A percentile compares a stretch with the other conserved stretches of the same genome.
Evolutionary conservation across 2,797 vertebrate genomes (phyloP).

Genomic region (Phalloptychus januarius): DNA sequence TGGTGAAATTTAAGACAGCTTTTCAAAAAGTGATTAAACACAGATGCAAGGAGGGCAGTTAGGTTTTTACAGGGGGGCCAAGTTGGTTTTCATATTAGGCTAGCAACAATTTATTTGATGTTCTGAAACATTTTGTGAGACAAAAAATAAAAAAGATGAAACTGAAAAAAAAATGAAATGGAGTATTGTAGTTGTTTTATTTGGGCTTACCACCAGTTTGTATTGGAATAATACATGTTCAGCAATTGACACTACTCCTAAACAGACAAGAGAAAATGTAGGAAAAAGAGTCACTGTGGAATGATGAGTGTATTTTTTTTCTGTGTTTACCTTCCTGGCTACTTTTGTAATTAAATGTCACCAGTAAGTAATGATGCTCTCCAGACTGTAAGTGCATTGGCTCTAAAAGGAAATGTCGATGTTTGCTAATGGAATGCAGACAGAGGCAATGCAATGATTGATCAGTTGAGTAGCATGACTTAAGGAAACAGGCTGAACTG

Average conservation of each 20-base stretch:
- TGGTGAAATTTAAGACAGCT: neutral
- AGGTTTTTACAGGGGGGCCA: neutral
- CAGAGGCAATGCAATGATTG: slow-evolving; percentile 6
- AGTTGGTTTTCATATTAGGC: neutral
- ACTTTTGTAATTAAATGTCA: slow-evolving; percentile 56
- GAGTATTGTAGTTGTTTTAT: neutral
- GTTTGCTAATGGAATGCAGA: slow-evolving; percentile 30
- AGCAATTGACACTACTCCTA: neutral
- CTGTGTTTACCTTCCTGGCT: slow-evolving; percentile 12
- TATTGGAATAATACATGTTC: neutral
- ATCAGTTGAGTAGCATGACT: neutral
- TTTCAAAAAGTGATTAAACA: neutral
- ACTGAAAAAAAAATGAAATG: neutral
- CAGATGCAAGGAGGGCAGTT: neutral
- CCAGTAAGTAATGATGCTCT: slow-evolving; percentile 39
- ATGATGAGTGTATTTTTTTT: neutral
- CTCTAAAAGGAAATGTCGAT: slow-evolving; percentile 29
- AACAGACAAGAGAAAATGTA: neutral
- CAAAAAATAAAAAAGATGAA: neutral
- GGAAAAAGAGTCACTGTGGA: neutral
- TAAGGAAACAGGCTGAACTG: neutral
- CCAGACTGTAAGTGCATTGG: slow-evolving; percentile 31
- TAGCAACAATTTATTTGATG: neutral
- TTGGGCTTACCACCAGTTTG: neutral
- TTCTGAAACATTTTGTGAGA: neutral